A percentile compares a stretch with the other conserved stretches of the same genome.
Evolutionary conservation across 2,797 vertebrate genomes (phyloP).

Genomic region (Steatocranus sp.): DNA sequence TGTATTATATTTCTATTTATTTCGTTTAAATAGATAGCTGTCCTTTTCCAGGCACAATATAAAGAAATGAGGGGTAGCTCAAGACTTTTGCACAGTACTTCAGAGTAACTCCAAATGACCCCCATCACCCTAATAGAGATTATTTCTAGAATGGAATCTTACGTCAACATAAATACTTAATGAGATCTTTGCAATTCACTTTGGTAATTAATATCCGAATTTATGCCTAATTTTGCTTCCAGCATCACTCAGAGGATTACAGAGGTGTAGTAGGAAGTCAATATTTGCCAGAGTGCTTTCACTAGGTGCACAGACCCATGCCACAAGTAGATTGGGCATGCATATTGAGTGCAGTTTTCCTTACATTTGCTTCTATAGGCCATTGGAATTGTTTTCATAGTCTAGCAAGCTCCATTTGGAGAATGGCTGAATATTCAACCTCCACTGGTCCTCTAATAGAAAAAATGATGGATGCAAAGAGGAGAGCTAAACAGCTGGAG

Average conservation of each 20-base stretch:
- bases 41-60: background rate
- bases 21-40: background rate
- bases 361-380: constrained; percentile 16
- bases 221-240: constrained; percentile 14
- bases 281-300: constrained; percentile 32
- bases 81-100: background rate
- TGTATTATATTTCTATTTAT: background rate
- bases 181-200: constrained; percentile 7
- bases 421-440: constrained; percentile 40
- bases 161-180: constrained; percentile 1
- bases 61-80: background rate
- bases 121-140: background rate
- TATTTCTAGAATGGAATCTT: constrained; percentile 5
- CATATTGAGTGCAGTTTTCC: constrained; percentile 36
- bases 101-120: background rate
- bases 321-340: constrained; percentile 33
- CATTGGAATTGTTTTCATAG: constrained; percentile 46
- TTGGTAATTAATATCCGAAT: background rate
- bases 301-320: constrained; percentile 16
- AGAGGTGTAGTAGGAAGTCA: constrained; percentile 28
- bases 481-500: constrained; percentile 30
- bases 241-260: constrained; percentile 35
- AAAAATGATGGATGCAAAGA: constrained; percentile 48
- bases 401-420: constrained; percentile 52
- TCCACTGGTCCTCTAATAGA: constrained; percentile 38